Evolutionary conservation across 2,888 invertebrate species (phyloP).

Genomic region (Drosophila kambysellisi): DNA sequence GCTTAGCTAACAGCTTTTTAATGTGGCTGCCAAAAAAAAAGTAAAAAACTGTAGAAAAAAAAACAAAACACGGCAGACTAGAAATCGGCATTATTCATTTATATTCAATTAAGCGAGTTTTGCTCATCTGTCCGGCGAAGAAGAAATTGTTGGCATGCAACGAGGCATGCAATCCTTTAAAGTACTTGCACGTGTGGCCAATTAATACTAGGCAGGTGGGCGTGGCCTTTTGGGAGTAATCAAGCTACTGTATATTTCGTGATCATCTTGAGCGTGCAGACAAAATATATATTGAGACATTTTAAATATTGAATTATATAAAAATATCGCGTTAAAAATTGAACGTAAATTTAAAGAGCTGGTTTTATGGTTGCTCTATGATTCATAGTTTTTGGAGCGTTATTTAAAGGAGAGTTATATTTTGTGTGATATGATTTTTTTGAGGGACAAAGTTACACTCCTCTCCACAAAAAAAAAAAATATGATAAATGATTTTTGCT

Average conservation of each 20-base stretch:
- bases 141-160: constrained; percentile 46
- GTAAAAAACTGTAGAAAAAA: constrained; percentile 3
- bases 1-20: constrained; percentile 57
- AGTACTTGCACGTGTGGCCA: constrained; percentile 30
- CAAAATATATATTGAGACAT: background rate
- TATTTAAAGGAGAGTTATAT: background rate
- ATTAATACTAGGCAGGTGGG: constrained; percentile 2
- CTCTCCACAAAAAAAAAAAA: background rate
- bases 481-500: no score
- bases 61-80: constrained; percentile 32
- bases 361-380: background rate
- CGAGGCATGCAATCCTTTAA: constrained; percentile 42
- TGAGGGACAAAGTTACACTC: background rate
- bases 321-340: background rate
- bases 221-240: constrained; percentile 1
- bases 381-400: background rate
- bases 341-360: background rate
- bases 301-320: constrained; percentile 1
- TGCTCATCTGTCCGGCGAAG: constrained; percentile 47
- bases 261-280: constrained; percentile 7
- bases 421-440: background rate
- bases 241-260: background rate
- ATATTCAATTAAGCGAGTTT: constrained; percentile 60
- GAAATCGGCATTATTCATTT: constrained; percentile 60
- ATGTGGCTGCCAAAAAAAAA: constrained; percentile 44